A percentile compares a stretch with the other conserved stretches of the same genome.
phyloP scores from a whole-genome alignment of 2,797 vertebrate genomes.

The Epinephelus coioides region DNA sequence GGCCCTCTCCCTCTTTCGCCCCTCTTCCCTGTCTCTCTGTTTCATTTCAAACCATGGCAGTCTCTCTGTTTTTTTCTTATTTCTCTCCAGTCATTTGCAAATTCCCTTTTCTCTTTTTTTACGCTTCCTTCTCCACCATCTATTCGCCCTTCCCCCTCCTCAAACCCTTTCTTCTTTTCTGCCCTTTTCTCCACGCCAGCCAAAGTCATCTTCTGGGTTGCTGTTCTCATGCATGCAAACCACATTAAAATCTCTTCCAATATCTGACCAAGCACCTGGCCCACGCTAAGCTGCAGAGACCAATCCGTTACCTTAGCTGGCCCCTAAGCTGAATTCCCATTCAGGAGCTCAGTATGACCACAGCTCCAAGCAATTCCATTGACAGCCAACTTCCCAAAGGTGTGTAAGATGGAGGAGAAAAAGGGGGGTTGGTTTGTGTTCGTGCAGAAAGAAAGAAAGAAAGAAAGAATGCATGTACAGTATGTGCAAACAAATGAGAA shows the following conservation, averaged over 20 bases:
- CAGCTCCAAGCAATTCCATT: conserved; percentile 37
- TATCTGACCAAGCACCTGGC: conserved; percentile 80
- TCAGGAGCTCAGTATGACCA: conserved; percentile 55
- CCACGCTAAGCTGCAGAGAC: conserved; percentile 62
- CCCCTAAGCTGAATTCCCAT: conserved; percentile 57
- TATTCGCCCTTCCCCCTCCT: conserved; percentile 10
- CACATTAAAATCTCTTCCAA: conserved; percentile 76
- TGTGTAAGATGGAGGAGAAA: conserved; percentile 11
- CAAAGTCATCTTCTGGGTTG: conserved; percentile 47
- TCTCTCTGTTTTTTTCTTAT: conserved; percentile 27
- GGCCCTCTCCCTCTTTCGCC: conserved; percentile 35
- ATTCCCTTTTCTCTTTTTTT: conserved; percentile 27
- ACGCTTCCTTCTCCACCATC: conserved; percentile 17
- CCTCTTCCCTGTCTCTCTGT: conserved; percentile 32
- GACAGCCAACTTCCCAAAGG: conserved; percentile 46
- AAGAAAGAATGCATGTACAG: conserved; percentile 1
- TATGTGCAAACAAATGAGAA: conserved; percentile 36
- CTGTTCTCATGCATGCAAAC: conserved; percentile 72
- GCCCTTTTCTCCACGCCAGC: conserved; percentile 21
- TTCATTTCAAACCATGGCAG: conserved; percentile 60
- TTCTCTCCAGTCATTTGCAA: conserved; percentile 57
- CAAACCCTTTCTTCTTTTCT: conserved; percentile 29
- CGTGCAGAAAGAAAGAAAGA: background rate
- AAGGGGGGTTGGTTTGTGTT: conserved; percentile 4
- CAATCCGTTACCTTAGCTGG: conserved; percentile 73